phyloP scores from a whole-genome alignment of 2,888 invertebrate genomes.

The Amaurobius ferox region DNA sequence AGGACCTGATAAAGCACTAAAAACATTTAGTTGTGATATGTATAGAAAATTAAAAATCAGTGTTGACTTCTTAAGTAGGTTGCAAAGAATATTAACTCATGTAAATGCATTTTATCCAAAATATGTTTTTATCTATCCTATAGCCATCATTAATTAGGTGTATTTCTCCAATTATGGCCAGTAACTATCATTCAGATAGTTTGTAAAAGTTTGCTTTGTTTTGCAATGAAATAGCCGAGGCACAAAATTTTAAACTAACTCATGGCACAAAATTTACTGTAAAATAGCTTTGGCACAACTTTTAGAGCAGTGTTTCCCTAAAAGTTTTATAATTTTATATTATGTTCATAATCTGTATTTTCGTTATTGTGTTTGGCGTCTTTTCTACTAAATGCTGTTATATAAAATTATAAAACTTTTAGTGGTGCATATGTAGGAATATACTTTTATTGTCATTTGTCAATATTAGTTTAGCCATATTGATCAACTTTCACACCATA shows the following conservation, averaged over 20 bases:
- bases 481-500: too few relatives aligned
- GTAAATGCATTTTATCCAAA: slow-evolving; percentile 8
- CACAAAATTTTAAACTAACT: not conserved
- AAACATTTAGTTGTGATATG: not conserved
- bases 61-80: not conserved
- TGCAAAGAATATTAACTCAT: not conserved
- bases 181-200: not conserved
- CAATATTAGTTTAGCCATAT: too few relatives aligned
- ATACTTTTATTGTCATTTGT: too few relatives aligned
- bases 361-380: too few relatives aligned
- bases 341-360: too few relatives aligned
- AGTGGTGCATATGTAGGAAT: too few relatives aligned
- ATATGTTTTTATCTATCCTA: not conserved
- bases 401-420: too few relatives aligned
- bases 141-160: not conserved
- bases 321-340: too few relatives aligned
- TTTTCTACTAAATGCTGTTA: too few relatives aligned
- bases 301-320: not conserved
- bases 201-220: not conserved
- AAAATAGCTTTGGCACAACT: not conserved
- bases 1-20: not conserved
- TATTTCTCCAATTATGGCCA: not conserved
- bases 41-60: not conserved
- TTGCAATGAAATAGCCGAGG: not conserved
- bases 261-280: slow-evolving; percentile 8